Conservation (phyloP, 2,797 vertebrate species). For the Poliocrania exsul region DNA sequence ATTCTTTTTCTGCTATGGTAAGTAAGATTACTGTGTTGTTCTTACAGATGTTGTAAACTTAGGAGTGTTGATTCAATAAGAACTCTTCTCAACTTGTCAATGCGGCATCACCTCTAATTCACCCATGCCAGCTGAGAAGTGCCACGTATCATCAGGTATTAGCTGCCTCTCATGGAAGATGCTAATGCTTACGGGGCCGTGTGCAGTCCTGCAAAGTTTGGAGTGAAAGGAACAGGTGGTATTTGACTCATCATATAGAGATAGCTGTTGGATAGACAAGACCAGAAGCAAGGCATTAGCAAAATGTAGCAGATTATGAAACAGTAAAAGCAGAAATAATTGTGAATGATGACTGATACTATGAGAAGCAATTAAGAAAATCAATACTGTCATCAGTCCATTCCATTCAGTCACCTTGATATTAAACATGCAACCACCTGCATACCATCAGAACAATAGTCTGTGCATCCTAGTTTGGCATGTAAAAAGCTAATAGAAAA, state of each 20-base stretch:
- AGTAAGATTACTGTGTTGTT: not conserved
- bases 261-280: not conserved
- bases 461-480: not conserved
- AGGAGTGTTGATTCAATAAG: not conserved
- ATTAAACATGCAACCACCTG: not conserved
- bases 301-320: not conserved
- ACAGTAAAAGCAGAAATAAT: not conserved
- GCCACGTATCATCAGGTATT: rapidly evolving
- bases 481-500: not conserved
- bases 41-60: not conserved
- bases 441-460: not conserved
- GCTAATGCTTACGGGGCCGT: not conserved
- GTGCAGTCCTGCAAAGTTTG: not conserved
- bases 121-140: not conserved
- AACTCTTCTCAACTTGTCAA: not conserved
- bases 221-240: not conserved
- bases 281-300: not conserved
- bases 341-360: not conserved
- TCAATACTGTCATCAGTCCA: not conserved
- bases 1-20: not conserved
- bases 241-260: not conserved
- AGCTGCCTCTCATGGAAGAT: not conserved
- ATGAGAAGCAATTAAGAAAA: not conserved
- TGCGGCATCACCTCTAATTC: not conserved
- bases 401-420: not conserved